Conservation (phyloP, 2,113 vertebrate species). For the Uria aalge region DNA sequence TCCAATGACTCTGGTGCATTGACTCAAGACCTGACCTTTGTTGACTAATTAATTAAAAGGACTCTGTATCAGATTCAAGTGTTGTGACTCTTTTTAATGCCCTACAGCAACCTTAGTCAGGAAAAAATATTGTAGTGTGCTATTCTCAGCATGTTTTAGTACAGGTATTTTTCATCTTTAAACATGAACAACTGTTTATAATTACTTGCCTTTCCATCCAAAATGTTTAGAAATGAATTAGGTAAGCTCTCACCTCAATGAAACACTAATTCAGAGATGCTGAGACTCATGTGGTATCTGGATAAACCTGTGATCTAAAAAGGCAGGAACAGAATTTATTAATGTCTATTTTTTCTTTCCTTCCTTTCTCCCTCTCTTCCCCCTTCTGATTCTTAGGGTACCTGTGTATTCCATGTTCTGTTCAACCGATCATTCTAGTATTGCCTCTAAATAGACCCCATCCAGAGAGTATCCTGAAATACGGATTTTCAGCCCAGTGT, state of each 20-base stretch:
- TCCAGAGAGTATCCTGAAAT: neutral
- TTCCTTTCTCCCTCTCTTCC: neutral
- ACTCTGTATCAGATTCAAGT: conserved; percentile 32
- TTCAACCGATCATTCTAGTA: neutral
- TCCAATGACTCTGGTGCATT: neutral
- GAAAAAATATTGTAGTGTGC: neutral
- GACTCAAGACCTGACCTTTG: conserved; percentile 38
- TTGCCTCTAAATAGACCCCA: neutral
- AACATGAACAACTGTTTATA: neutral
- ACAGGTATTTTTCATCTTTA: neutral
- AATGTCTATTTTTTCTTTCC: neutral
- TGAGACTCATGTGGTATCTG: neutral
- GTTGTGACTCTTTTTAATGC: neutral
- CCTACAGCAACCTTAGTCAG: neutral
- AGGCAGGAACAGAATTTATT: neutral
- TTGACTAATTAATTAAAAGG: conserved; percentile 40
- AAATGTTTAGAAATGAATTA: neutral
- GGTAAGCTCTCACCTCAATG: neutral
- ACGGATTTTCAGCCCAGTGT: neutral
- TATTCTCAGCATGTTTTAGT: neutral
- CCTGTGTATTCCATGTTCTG: neutral
- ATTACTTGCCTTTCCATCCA: neutral
- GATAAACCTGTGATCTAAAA: neutral
- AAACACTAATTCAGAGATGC: neutral
- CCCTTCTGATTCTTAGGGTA: neutral